Percentiles rank a stretch among this genome's conserved stretches.
Conservation (phyloP, 2,113 vertebrate species). For the Colaptes auratus region DNA sequence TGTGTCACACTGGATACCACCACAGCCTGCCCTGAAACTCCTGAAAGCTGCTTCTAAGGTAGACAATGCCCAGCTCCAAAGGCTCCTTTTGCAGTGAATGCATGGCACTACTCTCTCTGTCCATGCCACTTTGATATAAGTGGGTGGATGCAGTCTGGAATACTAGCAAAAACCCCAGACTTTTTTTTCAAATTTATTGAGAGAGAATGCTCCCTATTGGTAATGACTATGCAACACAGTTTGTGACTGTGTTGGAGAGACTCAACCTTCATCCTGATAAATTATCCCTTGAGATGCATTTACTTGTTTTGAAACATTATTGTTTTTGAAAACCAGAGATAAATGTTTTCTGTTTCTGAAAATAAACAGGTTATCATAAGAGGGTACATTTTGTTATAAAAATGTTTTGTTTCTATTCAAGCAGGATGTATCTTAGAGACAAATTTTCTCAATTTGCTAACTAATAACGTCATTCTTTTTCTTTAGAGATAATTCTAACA, state of each 20-base stretch:
- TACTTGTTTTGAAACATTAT: conserved; percentile 30
- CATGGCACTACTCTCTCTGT: not conserved
- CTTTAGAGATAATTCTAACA: not conserved
- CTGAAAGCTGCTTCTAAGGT: not conserved
- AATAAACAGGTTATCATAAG: not conserved
- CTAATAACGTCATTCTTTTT: not conserved
- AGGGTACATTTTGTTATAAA: not conserved
- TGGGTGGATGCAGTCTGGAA: not conserved
- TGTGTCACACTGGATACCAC: not conserved
- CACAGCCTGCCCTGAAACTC: not conserved
- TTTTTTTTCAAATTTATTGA: not conserved
- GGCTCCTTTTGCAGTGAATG: not conserved
- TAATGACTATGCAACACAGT: not conserved
- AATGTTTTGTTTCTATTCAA: not conserved
- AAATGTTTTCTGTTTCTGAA: conserved; percentile 7
- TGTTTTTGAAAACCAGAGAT: not conserved
- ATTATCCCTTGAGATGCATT: not conserved
- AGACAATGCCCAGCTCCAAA: not conserved
- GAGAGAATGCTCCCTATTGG: not conserved
- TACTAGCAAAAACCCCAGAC: not conserved
- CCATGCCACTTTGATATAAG: not conserved
- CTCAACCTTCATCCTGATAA: not conserved
- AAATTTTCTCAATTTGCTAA: not conserved
- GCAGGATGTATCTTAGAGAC: not conserved
- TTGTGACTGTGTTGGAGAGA: not conserved